Base-by-base conservation (phyloP, 2,888 invertebrate genomes). In the Melanostoma scalare region DNA sequence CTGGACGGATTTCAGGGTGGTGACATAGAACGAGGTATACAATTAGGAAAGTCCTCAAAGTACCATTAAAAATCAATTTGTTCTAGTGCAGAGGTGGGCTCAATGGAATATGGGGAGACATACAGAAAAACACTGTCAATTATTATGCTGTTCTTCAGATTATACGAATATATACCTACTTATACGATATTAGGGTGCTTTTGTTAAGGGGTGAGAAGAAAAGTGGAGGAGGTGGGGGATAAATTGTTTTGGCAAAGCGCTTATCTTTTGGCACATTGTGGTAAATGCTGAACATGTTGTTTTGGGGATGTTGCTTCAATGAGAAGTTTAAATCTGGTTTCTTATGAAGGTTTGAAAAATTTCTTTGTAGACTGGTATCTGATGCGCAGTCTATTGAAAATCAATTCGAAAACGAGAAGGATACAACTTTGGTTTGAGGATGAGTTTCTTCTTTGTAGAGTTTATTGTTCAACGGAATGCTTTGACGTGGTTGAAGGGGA, bases 31-130 rank as follows among this genome's bases (percentile, higher is more conserved):
- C 58, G 65, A 55, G 71, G 71, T 31, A 69, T 76, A 65, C 52
- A 76, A 75, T 69, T 63, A 80, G 53, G 56, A 80, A 36, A 56
- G 80, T 69, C 68, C 71, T 80, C 71, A 75, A 80, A 76, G 71
- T 80, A 48, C 71, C 65, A 76, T 80, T 80, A 76, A 76, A 75
- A 80, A 80, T 76, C 80, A 80, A 80, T 80, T 80, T 80, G 71
- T 69, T 63, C n/a, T 63, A 50, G 33, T 52, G 38, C 56, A 10
- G 36, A 31, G 10, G 44, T 55, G 48, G 50, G 50, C 36, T 46
- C 4, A 2, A 5, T 46, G 10, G 20, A 42, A 3, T 38, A 20
- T n/a, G 42, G 44, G 36, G 36, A 40, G 38, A 36, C 44, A 38
- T 40, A 56, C n/a, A 42, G 40, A 50, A 55, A 61, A 55, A 55